Percentiles rank a stretch among this genome's conserved stretches.
These are phyloP conservation scores for Heliconius erato DNA, from an alignment of 2,888 invertebrate genomes.

Conservation along the genomic window DNA sequence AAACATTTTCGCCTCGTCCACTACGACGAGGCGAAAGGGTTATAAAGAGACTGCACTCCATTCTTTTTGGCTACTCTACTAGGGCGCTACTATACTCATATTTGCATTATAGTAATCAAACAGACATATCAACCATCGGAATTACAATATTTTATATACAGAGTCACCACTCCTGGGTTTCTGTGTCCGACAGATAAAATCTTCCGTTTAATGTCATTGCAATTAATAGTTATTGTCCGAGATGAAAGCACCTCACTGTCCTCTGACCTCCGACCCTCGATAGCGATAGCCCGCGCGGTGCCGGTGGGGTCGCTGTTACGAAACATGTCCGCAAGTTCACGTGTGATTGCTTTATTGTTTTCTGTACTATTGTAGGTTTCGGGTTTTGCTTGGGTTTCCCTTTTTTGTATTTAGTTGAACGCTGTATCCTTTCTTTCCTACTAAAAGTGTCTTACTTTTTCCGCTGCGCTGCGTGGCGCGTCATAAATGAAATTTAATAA, in stretches of 20 bases:
- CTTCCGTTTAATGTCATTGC: conserved; percentile 37
- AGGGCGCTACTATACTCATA: background rate
- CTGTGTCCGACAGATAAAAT: conserved; percentile 28
- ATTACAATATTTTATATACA: background rate
- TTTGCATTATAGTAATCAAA: background rate
- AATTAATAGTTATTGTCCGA: conserved; percentile 52
- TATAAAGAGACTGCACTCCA: too few species aligned
- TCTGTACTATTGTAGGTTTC: background rate
- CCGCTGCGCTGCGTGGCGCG: too few species aligned
- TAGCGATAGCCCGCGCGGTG: conserved; percentile 51
- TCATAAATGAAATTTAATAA: too few species aligned
- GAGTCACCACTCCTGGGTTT: background rate
- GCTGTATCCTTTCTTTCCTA: background rate
- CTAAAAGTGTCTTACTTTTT: too few species aligned
- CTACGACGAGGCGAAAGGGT: too few species aligned
- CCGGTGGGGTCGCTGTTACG: conserved; percentile 52
- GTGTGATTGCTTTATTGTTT: conserved; percentile 22
- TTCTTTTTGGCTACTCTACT: too few species aligned
- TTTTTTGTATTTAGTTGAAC: background rate
- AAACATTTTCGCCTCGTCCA: too few species aligned
- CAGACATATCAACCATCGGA: background rate
- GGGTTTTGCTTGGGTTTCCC: background rate
- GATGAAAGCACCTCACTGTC: conserved; percentile 54
- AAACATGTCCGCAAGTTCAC: conserved; percentile 20
- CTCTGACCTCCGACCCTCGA: conserved; percentile 54